phyloP scores from a whole-genome alignment of 1,140 invertebrate species.

The Lordiphosa clarofinis region DNA sequence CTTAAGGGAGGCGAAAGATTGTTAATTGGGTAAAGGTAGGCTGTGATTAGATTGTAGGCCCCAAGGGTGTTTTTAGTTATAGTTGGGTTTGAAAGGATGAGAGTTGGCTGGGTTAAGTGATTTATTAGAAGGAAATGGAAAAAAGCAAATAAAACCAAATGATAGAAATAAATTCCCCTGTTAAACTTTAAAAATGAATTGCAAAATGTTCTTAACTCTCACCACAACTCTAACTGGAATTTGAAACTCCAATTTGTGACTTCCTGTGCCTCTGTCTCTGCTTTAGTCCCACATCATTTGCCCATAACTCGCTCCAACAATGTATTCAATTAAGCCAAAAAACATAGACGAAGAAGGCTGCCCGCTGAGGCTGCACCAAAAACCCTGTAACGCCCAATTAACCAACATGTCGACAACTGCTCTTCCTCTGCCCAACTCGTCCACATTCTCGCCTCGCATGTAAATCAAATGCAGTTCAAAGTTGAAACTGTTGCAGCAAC shows the following conservation, averaged over 20 bases:
- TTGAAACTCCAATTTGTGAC: too few relatives aligned
- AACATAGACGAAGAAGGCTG: background rate
- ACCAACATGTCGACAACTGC: slow-evolving; percentile 45
- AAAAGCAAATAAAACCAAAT: too few relatives aligned
- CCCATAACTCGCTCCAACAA: slow-evolving; percentile 12
- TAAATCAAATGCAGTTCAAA: slow-evolving; percentile 53
- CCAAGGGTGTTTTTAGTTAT: slow-evolving; percentile 1
- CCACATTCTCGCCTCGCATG: slow-evolving; percentile 24
- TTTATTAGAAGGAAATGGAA: too few relatives aligned
- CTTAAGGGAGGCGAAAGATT: slow-evolving; percentile 1
- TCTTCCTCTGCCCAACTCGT: background rate
- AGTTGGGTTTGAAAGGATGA: background rate
- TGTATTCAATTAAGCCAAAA: slow-evolving; percentile 12
- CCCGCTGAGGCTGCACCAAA: background rate
- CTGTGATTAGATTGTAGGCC: slow-evolving; percentile 3
- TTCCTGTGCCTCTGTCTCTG: too few relatives aligned
- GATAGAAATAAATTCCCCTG: too few relatives aligned
- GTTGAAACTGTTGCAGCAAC: slow-evolving; percentile 37
- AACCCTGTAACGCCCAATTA: slow-evolving; percentile 43
- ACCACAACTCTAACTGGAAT: too few relatives aligned
- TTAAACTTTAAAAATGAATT: too few relatives aligned
- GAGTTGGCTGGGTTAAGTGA: background rate
- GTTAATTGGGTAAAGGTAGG: slow-evolving; percentile 44
- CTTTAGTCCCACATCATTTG: background rate
- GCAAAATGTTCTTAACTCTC: too few relatives aligned